Percentiles rank a stretch among this genome's conserved stretches.
phyloP scores from a whole-genome alignment of 1,140 invertebrate genomes.

The Rhizoglyphus robini region DNA sequence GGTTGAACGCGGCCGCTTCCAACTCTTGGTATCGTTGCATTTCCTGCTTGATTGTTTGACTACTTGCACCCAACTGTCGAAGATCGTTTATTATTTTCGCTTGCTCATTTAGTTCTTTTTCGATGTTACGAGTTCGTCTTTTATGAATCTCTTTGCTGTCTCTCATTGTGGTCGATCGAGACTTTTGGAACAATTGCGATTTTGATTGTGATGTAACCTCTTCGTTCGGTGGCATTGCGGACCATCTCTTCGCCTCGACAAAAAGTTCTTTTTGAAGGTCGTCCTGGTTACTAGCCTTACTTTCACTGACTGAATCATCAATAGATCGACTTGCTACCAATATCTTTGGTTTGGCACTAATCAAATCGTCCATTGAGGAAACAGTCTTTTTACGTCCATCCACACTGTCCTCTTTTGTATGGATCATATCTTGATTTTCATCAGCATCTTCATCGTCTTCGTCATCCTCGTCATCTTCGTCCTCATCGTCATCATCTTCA shows the following conservation, averaged over 20 bases:
- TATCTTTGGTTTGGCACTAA: neutral
- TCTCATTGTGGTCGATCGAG: neutral
- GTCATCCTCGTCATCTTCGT: constrained; percentile 23
- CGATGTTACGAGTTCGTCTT: constrained; percentile 77
- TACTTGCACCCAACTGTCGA: constrained; percentile 65
- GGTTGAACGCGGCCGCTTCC: constrained; percentile 75
- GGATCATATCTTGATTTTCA: constrained; percentile 5
- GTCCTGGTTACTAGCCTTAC: neutral
- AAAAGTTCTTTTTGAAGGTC: no score
- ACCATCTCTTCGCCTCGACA: neutral
- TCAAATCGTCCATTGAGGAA: neutral
- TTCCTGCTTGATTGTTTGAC: constrained; percentile 77
- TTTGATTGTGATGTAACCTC: neutral
- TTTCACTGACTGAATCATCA: neutral
- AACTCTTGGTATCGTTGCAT: constrained; percentile 74
- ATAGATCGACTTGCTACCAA: neutral
- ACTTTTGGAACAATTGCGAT: neutral
- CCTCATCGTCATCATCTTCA: constrained; percentile 31
- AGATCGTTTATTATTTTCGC: constrained; percentile 84
- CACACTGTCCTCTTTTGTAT: neutral
- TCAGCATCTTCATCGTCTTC: constrained; percentile 26
- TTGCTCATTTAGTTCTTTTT: constrained; percentile 94
- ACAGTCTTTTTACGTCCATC: neutral
- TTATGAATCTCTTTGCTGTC: constrained; percentile 34
- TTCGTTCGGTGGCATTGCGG: neutral